Percentiles rank a stretch among this genome's conserved stretches.
Evolutionary conservation across 2,888 invertebrate genomes (phyloP).

Genomic region (Drosophila flavopinicola): DNA sequence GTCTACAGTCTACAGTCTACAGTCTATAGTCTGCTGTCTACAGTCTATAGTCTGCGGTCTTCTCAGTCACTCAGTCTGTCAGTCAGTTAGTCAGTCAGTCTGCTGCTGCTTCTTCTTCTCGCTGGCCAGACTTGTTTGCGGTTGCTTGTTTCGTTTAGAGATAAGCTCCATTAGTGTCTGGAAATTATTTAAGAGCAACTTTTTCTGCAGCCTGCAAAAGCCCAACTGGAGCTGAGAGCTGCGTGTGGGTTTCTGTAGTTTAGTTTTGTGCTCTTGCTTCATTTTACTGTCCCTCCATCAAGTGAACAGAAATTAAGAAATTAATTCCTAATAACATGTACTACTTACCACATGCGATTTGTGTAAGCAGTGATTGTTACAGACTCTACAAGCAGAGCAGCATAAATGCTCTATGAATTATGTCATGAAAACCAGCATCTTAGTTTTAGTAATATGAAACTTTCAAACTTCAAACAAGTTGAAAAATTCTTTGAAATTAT

Average conservation of each 20-base stretch:
- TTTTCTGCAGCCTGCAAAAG: slow-evolving; percentile 20
- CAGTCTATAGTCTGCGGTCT: background rate
- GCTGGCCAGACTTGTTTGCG: slow-evolving; percentile 70
- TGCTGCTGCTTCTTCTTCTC: slow-evolving; percentile 5
- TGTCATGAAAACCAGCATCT: no score
- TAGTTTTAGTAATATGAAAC: no score
- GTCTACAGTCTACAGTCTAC: slow-evolving; percentile 31
- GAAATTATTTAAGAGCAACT: slow-evolving; percentile 81
- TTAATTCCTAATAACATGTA: slow-evolving; percentile 58
- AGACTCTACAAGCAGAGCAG: no score
- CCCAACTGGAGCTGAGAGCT: slow-evolving; percentile 46
- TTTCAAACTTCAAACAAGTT: no score
- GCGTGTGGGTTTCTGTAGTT: slow-evolving; percentile 40
- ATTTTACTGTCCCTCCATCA: slow-evolving; percentile 13
- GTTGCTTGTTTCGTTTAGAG: slow-evolving; percentile 83
- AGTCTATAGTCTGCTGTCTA: background rate
- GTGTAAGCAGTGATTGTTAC: background rate
- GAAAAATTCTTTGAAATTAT: no score
- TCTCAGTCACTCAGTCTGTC: slow-evolving; percentile 19
- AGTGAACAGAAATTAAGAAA: slow-evolving; percentile 70
- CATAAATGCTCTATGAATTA: no score
- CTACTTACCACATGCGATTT: slow-evolving; percentile 11
- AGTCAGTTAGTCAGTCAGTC: slow-evolving; percentile 18
- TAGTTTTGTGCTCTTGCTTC: background rate
- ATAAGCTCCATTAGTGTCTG: slow-evolving; percentile 85